A percentile compares a stretch with the other conserved stretches of the same genome.
Evolutionary conservation across 1,140 invertebrate genomes (phyloP).

Genomic region (Pomacea maculata): DNA sequence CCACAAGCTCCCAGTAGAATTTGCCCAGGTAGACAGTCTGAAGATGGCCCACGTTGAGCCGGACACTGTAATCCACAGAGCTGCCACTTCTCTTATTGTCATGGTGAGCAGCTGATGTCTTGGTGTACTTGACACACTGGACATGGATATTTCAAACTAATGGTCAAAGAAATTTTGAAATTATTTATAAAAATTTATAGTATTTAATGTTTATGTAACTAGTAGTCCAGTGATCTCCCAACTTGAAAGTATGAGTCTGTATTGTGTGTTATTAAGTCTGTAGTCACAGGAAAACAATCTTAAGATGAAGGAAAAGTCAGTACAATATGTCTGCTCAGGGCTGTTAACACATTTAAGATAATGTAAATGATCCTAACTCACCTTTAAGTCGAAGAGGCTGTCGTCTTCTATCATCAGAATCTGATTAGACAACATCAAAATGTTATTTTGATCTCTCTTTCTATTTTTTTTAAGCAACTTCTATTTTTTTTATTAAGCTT

Average conservation of each 20-base stretch:
- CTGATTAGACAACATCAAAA: constrained; percentile 33
- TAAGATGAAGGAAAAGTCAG: background rate
- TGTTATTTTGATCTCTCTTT: too few species aligned
- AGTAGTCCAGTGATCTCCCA: too few species aligned
- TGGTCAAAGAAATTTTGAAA: too few species aligned
- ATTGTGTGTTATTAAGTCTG: too few species aligned
- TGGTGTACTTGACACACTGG: constrained; percentile 49
- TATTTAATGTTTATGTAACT: too few species aligned
- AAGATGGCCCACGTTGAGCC: constrained; percentile 76
- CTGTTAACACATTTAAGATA: background rate
- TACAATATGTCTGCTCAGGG: background rate
- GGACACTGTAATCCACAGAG: constrained; percentile 65
- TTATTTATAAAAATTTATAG: too few species aligned
- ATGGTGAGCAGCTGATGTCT: background rate
- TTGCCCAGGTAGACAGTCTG: constrained; percentile 78
- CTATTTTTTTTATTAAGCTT: background rate
- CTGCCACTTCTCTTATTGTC: constrained; percentile 34
- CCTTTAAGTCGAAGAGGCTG: constrained; percentile 50
- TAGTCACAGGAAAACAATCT: background rate
- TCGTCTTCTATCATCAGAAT: constrained; percentile 55
- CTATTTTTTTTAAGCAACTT: too few species aligned
- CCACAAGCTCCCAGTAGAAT: constrained; percentile 77
- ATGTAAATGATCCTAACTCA: constrained; percentile 9
- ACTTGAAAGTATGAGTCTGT: too few species aligned
- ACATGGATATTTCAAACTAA: constrained; percentile 4